These are phyloP conservation scores for Falco punctatus DNA, from an alignment of 2,113 vertebrate species.

Conservation along the genomic window DNA sequence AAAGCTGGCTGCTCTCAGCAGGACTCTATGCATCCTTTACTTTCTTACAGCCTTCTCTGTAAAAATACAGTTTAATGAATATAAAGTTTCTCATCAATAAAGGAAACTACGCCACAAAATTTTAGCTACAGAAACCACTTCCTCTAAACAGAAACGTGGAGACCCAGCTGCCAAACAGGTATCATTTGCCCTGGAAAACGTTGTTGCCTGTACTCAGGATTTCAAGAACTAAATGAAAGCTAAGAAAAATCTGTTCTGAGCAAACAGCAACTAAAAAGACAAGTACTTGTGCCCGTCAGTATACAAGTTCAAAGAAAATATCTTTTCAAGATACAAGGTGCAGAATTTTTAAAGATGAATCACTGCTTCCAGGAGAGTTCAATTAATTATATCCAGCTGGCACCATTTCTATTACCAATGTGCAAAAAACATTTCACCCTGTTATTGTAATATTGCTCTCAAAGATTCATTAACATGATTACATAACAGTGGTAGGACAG, in stretches of 20 bases:
- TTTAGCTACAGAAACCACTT: not conserved
- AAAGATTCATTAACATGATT: not conserved
- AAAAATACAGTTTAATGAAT: not conserved
- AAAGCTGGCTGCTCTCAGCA: not conserved
- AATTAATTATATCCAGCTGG: not conserved
- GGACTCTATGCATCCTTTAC: not conserved
- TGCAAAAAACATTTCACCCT: not conserved
- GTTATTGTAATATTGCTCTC: not conserved
- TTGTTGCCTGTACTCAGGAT: not conserved
- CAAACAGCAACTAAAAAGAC: not conserved
- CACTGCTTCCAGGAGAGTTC: not conserved
- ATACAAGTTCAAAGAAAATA: not conserved
- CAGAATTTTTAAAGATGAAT: not conserved
- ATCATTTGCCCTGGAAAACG: not conserved
- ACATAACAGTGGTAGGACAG: not conserved
- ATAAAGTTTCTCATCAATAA: not conserved
- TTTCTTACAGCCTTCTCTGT: not conserved
- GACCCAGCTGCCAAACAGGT: not conserved
- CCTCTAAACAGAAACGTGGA: not conserved
- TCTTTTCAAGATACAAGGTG: not conserved
- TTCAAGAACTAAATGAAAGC: not conserved
- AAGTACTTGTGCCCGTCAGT: not conserved
- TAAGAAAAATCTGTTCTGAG: not conserved
- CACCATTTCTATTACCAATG: not conserved
- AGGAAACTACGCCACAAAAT: not conserved